phyloP scores from a whole-genome alignment of 1,140 invertebrate species.

The Brachionus calyciflorus region DNA sequence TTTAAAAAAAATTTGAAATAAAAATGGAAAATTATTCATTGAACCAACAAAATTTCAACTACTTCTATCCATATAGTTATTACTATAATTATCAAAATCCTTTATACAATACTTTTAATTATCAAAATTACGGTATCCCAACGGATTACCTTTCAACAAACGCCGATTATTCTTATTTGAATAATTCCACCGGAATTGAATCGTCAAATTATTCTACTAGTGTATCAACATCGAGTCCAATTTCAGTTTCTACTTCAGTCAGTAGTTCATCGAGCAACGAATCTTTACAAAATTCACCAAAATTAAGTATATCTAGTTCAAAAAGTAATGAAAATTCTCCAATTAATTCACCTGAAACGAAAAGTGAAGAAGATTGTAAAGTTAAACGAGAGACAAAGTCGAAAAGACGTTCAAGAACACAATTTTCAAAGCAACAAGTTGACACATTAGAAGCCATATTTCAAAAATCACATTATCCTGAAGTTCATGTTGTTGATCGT shows the following conservation, averaged over 20 bases:
- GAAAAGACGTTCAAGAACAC: slow-evolving; percentile 24
- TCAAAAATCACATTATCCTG: slow-evolving; percentile 40
- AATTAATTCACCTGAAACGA: slow-evolving; percentile 4
- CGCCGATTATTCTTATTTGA: background rate
- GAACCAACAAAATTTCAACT: slow-evolving; percentile 12
- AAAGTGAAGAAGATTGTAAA: background rate
- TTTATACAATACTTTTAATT: background rate
- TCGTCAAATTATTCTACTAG: background rate
- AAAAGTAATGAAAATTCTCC: background rate
- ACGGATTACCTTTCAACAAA: background rate
- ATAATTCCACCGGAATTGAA: background rate
- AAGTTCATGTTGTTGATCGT: slow-evolving; percentile 42
- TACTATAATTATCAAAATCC: slow-evolving; percentile 19
- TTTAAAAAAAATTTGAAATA: background rate
- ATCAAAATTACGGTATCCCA: slow-evolving; percentile 11
- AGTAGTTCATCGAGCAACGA: background rate
- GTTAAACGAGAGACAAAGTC: background rate
- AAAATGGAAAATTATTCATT: slow-evolving; percentile 10
- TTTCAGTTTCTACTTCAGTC: background rate
- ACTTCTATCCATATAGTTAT: slow-evolving; percentile 19
- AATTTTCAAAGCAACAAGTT: slow-evolving; percentile 37
- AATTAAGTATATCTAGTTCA: background rate
- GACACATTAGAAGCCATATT: slow-evolving; percentile 29
- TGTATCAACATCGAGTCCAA: background rate
- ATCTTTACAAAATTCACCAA: background rate